A percentile compares a stretch with the other conserved stretches of the same genome.
Evolutionary conservation across 2,888 invertebrate species (phyloP).

Genomic region (Drosophila kambysellisi): DNA sequence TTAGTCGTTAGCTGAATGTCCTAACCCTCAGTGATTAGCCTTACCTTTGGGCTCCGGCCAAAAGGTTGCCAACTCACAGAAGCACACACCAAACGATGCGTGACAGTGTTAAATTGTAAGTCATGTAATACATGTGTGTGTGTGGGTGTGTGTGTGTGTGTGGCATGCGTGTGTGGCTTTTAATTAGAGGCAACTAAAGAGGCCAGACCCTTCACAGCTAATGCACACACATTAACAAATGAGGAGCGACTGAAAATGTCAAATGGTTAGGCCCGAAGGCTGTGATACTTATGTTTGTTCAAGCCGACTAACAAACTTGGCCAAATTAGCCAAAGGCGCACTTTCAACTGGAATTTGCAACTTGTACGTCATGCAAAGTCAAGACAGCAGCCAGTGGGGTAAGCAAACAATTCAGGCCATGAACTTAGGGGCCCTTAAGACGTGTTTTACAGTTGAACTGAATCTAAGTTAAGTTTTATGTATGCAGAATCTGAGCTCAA

Average conservation of each 20-base stretch:
- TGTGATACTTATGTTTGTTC: conserved; percentile 33
- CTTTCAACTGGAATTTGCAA: conserved; percentile 26
- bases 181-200: conserved; percentile 73
- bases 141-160: conserved; percentile 13
- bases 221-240: conserved; percentile 73
- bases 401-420: conserved; percentile 43
- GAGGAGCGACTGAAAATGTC: conserved; percentile 67
- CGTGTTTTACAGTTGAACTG: conserved; percentile 42
- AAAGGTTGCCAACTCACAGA: conserved; percentile 51
- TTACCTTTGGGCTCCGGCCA: conserved; percentile 59
- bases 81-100: conserved; percentile 71
- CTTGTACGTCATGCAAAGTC: conserved; percentile 1
- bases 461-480: conserved; percentile 27
- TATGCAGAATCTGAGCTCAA: background rate
- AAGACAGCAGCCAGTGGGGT: conserved; percentile 37
- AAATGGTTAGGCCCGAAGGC: conserved; percentile 36
- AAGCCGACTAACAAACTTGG: conserved; percentile 48
- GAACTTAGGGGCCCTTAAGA: conserved; percentile 38
- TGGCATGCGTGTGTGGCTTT: conserved; percentile 46
- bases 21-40: conserved; percentile 65
- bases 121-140: conserved; percentile 19
- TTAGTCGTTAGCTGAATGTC: conserved; percentile 38
- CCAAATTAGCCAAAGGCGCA: conserved; percentile 63
- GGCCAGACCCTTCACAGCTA: conserved; percentile 48
- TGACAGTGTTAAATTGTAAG: conserved; percentile 76